Evolutionary conservation across 2,888 invertebrate species (phyloP), one percentile per base, ranked within the genome.

Genomic region (Steromphala cineraria): DNA sequence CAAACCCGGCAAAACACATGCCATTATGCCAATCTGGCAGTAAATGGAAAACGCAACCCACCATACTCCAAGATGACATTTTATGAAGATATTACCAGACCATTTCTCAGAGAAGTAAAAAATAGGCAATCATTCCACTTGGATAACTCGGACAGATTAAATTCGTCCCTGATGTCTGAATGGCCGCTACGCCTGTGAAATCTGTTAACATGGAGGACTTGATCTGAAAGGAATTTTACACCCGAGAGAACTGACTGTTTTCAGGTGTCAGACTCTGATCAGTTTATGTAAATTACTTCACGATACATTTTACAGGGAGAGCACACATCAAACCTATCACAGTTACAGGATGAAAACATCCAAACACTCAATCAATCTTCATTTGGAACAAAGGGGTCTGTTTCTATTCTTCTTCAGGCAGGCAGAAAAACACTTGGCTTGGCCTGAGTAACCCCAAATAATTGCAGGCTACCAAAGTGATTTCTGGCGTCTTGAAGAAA

Each of bases 211-310:
- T 62, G 62, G 62, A 62, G 24, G 28, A 28, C 28, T 62, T 62
- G 62, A 28, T 62, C 62, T 62, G 62, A 62, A 62, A 62, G 62
- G 62, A 62, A 62, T 62, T 62, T 62, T 62, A 24, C 62, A 62
- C 62, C 62, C 28, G 62, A 62, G 62, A 62, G 62, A 62, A 62
- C 24, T 24, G 62, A 62, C 28, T 62, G 62, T 62, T 62, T 62
- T 62, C 28, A 62, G 62, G 62, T 28, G 62, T 62, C 62, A 62
- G 62, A 28, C 28, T 28, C 62, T 28, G 28, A 62, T 28, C 62
- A 62, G 62, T 62, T 62, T 62, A 62, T 62, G 62, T 62, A 62
- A 62, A 62, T 62, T 62, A 62, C 62, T 28, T 28, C 62, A 62
- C 62, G 62, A 62, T 62, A 62, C 62, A 62, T 62, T 62, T 24